Evolutionary conservation across 2,888 invertebrate species (phyloP), one percentile per base, ranked within the genome.

Genomic region (Sminthurides aquaticus): DNA sequence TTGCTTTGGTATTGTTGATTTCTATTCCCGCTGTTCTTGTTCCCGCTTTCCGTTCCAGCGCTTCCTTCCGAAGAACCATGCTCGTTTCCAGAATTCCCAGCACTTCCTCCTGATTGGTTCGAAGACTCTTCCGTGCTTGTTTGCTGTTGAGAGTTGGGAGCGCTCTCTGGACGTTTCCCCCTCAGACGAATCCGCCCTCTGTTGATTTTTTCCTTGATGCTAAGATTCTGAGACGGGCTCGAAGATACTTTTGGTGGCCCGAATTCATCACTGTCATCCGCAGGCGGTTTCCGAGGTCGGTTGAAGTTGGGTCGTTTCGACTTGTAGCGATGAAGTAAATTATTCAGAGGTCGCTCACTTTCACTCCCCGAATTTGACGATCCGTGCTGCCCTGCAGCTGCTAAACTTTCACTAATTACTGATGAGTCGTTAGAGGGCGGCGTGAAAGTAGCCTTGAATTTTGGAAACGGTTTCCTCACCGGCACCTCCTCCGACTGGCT

Each of bases 401-500:
- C 57, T 56, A 57, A 57, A 52, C 28, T 58, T 34, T 64, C 61
- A 25, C 60, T 67, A 62, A 8, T 34, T 8, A 26, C 24, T 25
- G 60, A 56, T 20, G 65, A 57, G 22, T 54, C 57, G 22, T 65
- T 62, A 20, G 11, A 24, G 1, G 28, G 22, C 2, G 58, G 25
- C 25, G 49, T 18, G n/a, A 20, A 28, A 1, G 58, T 49, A 2
- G 64, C 22, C 25, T 52, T 60, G 55, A 66, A 71, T 73, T 61
- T 71, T 15, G 67, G 68, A 54, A 70, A 67, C 22, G 74, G 70
- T 61, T 72, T 74, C 26, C 67, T 65, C 8, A 74, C 71, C 18
- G 71, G 60, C 15, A 65, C 65, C 48, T 71, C 74, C 55, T 74
- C 72, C 0, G 71, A 69, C 27, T 71, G 69, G 59, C 72, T 72